A percentile compares a stretch with the other conserved stretches of the same genome.
These are phyloP conservation scores for Dendrolimus punctatus DNA, from an alignment of 1,140 invertebrate genomes.

Conservation along the genomic window DNA sequence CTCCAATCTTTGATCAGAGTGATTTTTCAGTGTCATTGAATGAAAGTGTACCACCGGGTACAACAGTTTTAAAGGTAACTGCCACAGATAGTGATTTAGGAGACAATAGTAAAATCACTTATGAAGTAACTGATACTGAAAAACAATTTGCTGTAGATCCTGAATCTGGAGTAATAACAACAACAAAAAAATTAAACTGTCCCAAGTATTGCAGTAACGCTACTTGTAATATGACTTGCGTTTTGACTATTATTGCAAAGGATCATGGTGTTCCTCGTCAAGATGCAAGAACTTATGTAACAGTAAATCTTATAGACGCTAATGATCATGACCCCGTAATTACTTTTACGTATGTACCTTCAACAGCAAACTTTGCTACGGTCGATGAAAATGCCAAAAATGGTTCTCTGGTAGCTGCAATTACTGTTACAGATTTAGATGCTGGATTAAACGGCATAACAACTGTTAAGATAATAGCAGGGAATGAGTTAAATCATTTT, in stretches of 20 bases:
- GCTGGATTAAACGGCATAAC: conserved; percentile 93
- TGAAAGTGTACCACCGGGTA: conserved; percentile 92
- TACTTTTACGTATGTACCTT: conserved; percentile 90
- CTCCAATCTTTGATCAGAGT: conserved; percentile 93
- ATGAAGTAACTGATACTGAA: conserved; percentile 89
- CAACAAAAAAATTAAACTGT: conserved; percentile 84
- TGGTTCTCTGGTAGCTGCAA: conserved; percentile 92
- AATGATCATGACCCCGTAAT: conserved; percentile 97
- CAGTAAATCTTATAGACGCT: conserved; percentile 92
- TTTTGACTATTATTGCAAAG: conserved; percentile 93
- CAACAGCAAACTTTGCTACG: conserved; percentile 86
- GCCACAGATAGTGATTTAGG: conserved; percentile 94
- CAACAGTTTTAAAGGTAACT: conserved; percentile 88
- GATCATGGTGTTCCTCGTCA: conserved; percentile 93
- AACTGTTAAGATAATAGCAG: conserved; percentile 84
- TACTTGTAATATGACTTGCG: conserved; percentile 89
- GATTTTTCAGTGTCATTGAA: conserved; percentile 93
- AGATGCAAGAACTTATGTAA: conserved; percentile 94
- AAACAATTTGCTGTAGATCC: conserved; percentile 91
- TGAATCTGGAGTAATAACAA: conserved; percentile 89
- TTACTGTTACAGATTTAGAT: conserved; percentile 93
- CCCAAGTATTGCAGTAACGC: conserved; percentile 75
- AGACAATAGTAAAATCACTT: conserved; percentile 93
- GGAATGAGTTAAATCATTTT: conserved; percentile 94
- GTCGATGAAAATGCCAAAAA: conserved; percentile 95